Evolutionary conservation across 2,888 invertebrate genomes (phyloP).

Genomic region (Germaria angustata): DNA sequence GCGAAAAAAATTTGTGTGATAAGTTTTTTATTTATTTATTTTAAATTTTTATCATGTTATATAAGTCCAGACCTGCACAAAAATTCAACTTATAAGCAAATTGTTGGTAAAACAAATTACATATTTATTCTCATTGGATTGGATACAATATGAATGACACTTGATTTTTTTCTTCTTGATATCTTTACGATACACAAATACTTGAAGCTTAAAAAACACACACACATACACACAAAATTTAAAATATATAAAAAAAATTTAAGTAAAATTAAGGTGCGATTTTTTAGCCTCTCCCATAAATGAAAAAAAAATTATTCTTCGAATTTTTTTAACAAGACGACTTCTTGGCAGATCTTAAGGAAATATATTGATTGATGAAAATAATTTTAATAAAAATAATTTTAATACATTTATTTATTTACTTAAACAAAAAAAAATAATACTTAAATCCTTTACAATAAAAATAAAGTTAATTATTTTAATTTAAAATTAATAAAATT

Average conservation of each 20-base stretch:
- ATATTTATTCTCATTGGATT: conserved; percentile 59
- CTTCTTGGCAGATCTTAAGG: conserved; percentile 10
- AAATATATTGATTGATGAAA: conserved; percentile 23
- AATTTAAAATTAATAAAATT: no score
- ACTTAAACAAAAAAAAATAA: no score
- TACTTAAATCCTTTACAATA: no score
- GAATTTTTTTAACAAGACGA: background rate
- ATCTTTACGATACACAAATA: conserved; percentile 35
- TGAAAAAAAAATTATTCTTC: background rate
- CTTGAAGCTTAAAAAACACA: conserved; percentile 13
- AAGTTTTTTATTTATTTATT: conserved; percentile 3
- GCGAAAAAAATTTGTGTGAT: background rate
- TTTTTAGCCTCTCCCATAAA: conserved; percentile 54
- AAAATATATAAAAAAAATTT: background rate
- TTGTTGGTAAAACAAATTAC: conserved; percentile 41
- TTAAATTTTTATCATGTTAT: background rate
- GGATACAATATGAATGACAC: conserved; percentile 62
- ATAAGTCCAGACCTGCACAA: background rate
- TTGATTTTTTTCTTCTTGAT: conserved; percentile 52
- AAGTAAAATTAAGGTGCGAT: conserved; percentile 60
- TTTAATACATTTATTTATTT: no score
- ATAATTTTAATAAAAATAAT: no score
- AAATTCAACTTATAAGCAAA: conserved; percentile 7
- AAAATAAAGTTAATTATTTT: no score
- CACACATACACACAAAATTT: background rate